A percentile compares a stretch with the other conserved stretches of the same genome.
Conservation (phyloP, 1,140 invertebrate species). For the Drosophila eugracilis region DNA sequence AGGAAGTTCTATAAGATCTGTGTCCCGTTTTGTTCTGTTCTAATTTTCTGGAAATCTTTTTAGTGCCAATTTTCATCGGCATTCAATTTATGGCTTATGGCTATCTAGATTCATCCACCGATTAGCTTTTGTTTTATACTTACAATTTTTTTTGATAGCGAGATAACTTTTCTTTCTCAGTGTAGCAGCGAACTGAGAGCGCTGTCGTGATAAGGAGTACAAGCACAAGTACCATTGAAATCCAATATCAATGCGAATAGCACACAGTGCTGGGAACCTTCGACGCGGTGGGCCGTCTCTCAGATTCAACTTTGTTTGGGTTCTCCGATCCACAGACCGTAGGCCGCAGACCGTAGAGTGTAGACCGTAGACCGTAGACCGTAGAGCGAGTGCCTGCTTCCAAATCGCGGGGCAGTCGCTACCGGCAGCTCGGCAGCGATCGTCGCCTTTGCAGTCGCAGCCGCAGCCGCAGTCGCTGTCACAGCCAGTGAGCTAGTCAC, state of each 20-base stretch:
- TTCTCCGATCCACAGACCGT: slow-evolving; percentile 41
- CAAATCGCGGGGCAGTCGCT: slow-evolving; percentile 23
- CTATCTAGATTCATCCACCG: too few species aligned
- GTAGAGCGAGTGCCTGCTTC: slow-evolving; percentile 25
- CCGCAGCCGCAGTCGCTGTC: slow-evolving; percentile 32
- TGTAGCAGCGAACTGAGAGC: slow-evolving; percentile 14
- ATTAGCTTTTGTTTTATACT: too few species aligned
- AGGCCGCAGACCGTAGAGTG: not conserved
- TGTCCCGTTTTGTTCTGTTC: too few species aligned
- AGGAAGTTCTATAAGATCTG: too few species aligned
- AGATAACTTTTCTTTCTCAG: not conserved
- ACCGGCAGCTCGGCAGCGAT: slow-evolving; percentile 55
- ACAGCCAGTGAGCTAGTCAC: slow-evolving; percentile 30
- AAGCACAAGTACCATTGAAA: slow-evolving; percentile 51
- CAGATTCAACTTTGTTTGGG: slow-evolving; percentile 16
- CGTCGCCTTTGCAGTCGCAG: slow-evolving; percentile 32
- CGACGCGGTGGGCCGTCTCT: slow-evolving; percentile 26
- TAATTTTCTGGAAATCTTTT: too few species aligned
- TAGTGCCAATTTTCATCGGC: too few species aligned
- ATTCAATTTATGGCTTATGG: too few species aligned
- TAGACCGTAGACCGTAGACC: slow-evolving; percentile 15
- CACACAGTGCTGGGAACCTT: slow-evolving; percentile 43
- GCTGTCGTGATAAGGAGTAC: slow-evolving; percentile 33
- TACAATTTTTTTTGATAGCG: not conserved
- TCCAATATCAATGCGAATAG: slow-evolving; percentile 76